Evolutionary conservation across 2,797 vertebrate species (phyloP).

Genomic region (Cuniculus paca): DNA sequence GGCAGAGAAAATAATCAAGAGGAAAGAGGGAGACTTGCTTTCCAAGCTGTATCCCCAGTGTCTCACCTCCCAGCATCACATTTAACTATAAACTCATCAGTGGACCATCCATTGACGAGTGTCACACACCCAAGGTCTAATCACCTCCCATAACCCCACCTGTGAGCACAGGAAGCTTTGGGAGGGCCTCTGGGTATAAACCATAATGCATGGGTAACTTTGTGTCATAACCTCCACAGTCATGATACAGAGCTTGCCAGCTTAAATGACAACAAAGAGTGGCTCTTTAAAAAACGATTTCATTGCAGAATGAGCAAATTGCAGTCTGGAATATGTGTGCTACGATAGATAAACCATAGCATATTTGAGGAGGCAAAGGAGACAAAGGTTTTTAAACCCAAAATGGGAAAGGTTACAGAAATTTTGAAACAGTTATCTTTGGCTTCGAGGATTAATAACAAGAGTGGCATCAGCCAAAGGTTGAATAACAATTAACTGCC

Average conservation of each 20-base stretch:
- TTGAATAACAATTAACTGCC: not conserved
- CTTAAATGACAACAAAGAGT: not conserved
- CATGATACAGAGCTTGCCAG: not conserved
- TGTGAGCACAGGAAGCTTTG: not conserved
- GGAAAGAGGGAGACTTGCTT: not conserved
- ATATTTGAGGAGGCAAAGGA: not conserved
- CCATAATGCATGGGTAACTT: not conserved
- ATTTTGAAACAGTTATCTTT: not conserved
- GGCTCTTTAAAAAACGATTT: not conserved
- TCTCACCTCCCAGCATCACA: not conserved
- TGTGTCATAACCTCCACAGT: not conserved
- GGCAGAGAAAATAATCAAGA: not conserved
- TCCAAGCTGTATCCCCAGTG: not conserved
- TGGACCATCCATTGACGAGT: not conserved
- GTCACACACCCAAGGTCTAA: not conserved
- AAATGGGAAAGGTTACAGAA: not conserved
- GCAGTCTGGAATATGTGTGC: not conserved
- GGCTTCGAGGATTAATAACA: not conserved
- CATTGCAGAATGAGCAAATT: not conserved
- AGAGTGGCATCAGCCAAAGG: not conserved
- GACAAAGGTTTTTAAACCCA: not conserved
- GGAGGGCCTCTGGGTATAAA: not conserved
- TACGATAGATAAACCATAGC: not conserved
- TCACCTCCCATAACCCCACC: not conserved
- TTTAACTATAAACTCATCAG: not conserved